Base-by-base conservation (phyloP, 1,140 invertebrate genomes). In the Mesaphorura yosii region DNA sequence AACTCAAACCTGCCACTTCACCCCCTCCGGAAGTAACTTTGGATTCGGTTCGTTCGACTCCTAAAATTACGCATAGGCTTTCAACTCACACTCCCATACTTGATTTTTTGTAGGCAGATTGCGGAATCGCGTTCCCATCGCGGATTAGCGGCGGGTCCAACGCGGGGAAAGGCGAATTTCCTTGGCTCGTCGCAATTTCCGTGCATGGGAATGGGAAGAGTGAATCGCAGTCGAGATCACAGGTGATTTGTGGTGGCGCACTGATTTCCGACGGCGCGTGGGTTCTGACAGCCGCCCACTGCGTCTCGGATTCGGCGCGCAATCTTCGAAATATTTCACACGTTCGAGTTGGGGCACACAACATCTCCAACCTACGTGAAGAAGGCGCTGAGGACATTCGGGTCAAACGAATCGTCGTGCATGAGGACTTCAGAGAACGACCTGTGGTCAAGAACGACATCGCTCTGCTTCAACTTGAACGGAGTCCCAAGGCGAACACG, bases 371-470 rank as follows among this genome's bases (percentile, higher is more conserved):
- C 17, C 15, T 3, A 7, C 38, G n/a, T 6, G 48, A 51, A 26
- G 29, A 51, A 42, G 48, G 48, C n/a, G 48, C 48, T 10, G 48
- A 51, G 22, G 27, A 40, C 22, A 23, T 51, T 41, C 20, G 15
- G 7, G 38, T 51, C 3, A 38, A 19, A 6, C 19, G 25, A 15
- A 23, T 51, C 3, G 26, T 41, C 17, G 20, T 51, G n/a, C 48
- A 51, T 39, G 34, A 38, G 15, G 34, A 20, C 7, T 51, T 51
- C 22, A 5, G 48, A 25, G 48, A 51, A 25, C 14, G 48, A 4
- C 48, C 37, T 12, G 48, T 51, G n/a, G 38, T 51, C 38, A 51
- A 51, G 34, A 41, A 51, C 29, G 48, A 51, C 37, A 51, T 51
- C 22, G 48, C 48, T 25, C 25, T 51, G 7, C 48, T 51, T 25